phyloP scores from a whole-genome alignment of 2,113 vertebrate species.

The Stegastes partitus region DNA sequence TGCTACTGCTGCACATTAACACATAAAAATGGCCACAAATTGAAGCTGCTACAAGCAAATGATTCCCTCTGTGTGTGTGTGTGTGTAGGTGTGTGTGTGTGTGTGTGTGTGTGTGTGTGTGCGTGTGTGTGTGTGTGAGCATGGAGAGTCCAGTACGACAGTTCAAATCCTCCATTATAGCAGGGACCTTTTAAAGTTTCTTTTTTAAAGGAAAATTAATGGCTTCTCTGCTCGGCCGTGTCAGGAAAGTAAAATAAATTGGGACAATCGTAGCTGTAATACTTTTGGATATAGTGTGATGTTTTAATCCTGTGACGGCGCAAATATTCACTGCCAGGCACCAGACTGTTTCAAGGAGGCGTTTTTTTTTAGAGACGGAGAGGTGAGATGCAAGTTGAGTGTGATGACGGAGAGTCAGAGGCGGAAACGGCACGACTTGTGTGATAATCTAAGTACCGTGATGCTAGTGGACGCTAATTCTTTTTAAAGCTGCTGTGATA shows the following conservation, averaged over 20 bases:
- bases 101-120: constrained; percentile 1
- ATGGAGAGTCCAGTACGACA: background rate
- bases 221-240: constrained; percentile 46
- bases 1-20: constrained; percentile 25
- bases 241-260: constrained; percentile 54
- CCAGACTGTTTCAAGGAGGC: constrained; percentile 34
- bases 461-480: constrained; percentile 5
- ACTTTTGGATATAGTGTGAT: constrained; percentile 47
- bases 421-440: background rate
- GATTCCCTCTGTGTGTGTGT: background rate
- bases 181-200: constrained; percentile 40
- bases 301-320: constrained; percentile 57
- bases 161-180: constrained; percentile 21
- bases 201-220: constrained; percentile 30
- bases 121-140: constrained; percentile 3
- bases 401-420: background rate
- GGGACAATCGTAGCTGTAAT: constrained; percentile 34
- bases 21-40: constrained; percentile 29
- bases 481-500: background rate
- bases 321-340: constrained; percentile 35
- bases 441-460: constrained; percentile 38
- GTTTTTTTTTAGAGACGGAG: constrained; percentile 24
- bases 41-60: constrained; percentile 35
- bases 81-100: constrained; percentile 11
- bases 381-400: constrained; percentile 30